These are phyloP conservation scores for Cynaeus angustus DNA, from an alignment of 2,888 invertebrate genomes.

Conservation along the genomic window DNA sequence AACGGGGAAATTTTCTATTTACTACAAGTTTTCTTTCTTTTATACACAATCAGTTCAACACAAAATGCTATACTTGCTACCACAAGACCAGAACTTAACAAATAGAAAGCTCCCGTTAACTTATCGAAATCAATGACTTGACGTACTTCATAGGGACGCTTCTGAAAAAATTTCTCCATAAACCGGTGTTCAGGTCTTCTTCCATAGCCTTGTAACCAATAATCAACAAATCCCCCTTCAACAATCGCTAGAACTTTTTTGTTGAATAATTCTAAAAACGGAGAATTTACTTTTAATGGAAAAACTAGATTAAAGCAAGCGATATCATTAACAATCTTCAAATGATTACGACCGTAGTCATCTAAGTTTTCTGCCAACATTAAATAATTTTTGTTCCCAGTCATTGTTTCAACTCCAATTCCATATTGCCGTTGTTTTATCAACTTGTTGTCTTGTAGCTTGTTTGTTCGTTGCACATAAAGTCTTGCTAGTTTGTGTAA, in stretches of 20 bases:
- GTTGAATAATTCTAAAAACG: slow-evolving; percentile 54
- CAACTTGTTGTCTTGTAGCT: slow-evolving; percentile 11
- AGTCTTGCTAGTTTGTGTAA: slow-evolving; percentile 21
- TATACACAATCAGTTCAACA: neutral
- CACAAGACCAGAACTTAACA: neutral
- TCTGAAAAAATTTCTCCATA: slow-evolving; percentile 29
- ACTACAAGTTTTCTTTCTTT: too few relatives aligned
- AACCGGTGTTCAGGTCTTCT: slow-evolving; percentile 18
- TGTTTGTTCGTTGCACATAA: slow-evolving; percentile 10
- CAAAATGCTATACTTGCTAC: neutral
- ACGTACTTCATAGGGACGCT: neutral
- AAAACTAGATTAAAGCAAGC: slow-evolving; percentile 49
- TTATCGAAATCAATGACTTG: slow-evolving; percentile 7
- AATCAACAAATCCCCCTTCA: slow-evolving; percentile 53
- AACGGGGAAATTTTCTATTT: too few relatives aligned
- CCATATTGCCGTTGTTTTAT: slow-evolving; percentile 14
- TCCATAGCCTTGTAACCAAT: slow-evolving; percentile 52
- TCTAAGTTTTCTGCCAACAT: slow-evolving; percentile 34
- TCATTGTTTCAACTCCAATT: slow-evolving; percentile 4
- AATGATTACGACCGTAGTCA: slow-evolving; percentile 7
- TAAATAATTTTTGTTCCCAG: slow-evolving; percentile 9
- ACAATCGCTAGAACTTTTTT: slow-evolving; percentile 45
- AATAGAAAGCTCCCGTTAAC: slow-evolving; percentile 1
- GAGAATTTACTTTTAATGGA: slow-evolving; percentile 54
- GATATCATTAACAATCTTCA: slow-evolving; percentile 18